Percentiles rank a stretch among this genome's conserved stretches.
Conservation (phyloP, 2,797 vertebrate genomes). For the Amphiprion clarkii region DNA sequence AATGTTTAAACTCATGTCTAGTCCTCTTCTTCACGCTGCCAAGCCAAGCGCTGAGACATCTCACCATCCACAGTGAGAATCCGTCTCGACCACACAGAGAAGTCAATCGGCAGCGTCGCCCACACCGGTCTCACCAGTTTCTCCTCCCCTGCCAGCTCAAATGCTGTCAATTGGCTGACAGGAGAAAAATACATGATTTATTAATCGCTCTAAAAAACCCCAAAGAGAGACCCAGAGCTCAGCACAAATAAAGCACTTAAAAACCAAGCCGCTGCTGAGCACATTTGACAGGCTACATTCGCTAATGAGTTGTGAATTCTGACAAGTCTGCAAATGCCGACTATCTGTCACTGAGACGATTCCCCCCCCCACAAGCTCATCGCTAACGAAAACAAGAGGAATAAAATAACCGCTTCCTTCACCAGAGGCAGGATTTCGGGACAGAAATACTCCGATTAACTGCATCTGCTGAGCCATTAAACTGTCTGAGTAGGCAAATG, state of each 20-base stretch:
- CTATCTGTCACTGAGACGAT: conserved; percentile 71
- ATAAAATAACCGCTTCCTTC: conserved; percentile 21
- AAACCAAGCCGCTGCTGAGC: conserved; percentile 54
- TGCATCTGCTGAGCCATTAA: conserved; percentile 15
- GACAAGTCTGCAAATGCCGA: conserved; percentile 57
- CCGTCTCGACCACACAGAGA: conserved; percentile 51
- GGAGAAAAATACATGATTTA: conserved; percentile 76
- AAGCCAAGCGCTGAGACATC: conserved; percentile 41
- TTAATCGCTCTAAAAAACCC: conserved; percentile 78
- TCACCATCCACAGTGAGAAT: conserved; percentile 54
- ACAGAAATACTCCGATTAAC: conserved; percentile 7
- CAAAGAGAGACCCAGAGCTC: conserved; percentile 70
- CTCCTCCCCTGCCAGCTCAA: conserved; percentile 72
- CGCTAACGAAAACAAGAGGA: conserved; percentile 15
- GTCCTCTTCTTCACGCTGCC: conserved; percentile 40
- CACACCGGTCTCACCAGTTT: conserved; percentile 40
- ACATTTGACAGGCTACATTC: conserved; percentile 60
- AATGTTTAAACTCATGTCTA: conserved; percentile 56
- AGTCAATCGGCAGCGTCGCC: conserved; percentile 44
- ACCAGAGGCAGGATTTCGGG: not conserved
- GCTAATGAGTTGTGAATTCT: conserved; percentile 69
- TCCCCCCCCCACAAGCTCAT: conserved; percentile 16
- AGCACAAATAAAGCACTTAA: conserved; percentile 78
- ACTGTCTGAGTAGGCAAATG: conserved; percentile 2
- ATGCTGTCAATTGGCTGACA: conserved; percentile 78